Percentiles rank a stretch among this genome's conserved stretches.
Evolutionary conservation across 2,113 vertebrate species (phyloP).

Genomic region (Carassius gibelio): DNA sequence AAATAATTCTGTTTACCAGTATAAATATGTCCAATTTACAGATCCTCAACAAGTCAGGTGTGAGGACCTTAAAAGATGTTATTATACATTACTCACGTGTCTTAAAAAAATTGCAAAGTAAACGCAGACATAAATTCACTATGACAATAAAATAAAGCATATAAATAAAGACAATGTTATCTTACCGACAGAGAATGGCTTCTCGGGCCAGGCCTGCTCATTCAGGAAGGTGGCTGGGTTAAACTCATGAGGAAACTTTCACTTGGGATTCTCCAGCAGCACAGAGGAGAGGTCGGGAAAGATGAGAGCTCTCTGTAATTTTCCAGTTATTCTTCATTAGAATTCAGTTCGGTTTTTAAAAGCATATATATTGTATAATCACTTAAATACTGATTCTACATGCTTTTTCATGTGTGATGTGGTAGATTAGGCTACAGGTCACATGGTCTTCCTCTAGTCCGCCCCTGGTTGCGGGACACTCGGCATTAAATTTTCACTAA

Average conservation of each 20-base stretch:
- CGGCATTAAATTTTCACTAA: background rate
- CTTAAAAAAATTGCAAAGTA: too few species aligned
- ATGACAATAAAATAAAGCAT: background rate
- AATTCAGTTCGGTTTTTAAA: background rate
- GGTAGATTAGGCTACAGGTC: too few species aligned
- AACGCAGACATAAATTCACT: background rate
- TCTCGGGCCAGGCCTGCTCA: constrained; percentile 69
- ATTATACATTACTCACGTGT: background rate
- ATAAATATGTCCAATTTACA: too few species aligned
- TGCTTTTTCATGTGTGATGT: too few species aligned
- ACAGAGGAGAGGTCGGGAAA: constrained; percentile 75
- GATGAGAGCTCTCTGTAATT: constrained; percentile 57
- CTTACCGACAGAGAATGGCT: constrained; percentile 74
- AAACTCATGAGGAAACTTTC: constrained; percentile 71
- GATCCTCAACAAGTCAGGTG: too few species aligned
- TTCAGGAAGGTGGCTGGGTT: constrained; percentile 78
- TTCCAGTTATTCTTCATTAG: background rate
- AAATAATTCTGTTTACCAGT: too few species aligned
- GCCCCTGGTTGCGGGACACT: background rate
- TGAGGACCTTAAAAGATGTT: constrained; percentile 4
- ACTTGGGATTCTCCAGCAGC: constrained; percentile 75
- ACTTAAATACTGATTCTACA: background rate
- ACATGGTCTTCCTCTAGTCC: background rate
- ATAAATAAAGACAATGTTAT: constrained; percentile 3
- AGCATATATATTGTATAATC: background rate